phyloP scores from a whole-genome alignment of 2,113 vertebrate species.

The Eptatretus burgeri region DNA sequence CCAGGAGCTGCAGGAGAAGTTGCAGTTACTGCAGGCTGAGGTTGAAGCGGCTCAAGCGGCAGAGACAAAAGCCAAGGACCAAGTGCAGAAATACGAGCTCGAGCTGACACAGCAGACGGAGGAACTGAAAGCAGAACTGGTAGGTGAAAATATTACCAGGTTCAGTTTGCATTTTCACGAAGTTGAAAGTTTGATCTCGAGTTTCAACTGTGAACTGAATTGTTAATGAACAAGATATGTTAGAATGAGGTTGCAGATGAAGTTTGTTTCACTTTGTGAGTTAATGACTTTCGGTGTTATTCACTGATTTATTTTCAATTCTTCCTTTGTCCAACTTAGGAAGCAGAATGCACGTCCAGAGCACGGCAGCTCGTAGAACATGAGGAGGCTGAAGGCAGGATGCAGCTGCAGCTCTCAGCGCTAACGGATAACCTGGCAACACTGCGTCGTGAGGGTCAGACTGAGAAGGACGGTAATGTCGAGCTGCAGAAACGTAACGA shows the following conservation, averaged over 20 bases:
- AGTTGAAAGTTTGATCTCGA: no score
- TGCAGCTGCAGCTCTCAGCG: constrained; percentile 47
- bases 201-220: no score
- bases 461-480: constrained; percentile 42
- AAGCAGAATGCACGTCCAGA: constrained; percentile 33
- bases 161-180: no score
- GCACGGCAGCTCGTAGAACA: constrained; percentile 32
- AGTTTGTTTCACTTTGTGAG: not conserved
- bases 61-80: no score
- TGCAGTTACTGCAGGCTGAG: constrained; percentile 63
- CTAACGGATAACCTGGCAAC: constrained; percentile 78
- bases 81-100: no score
- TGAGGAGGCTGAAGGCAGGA: constrained; percentile 43
- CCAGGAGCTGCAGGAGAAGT: constrained; percentile 54
- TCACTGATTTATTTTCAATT: no score
- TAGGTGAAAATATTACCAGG: no score
- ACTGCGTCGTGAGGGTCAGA: constrained; percentile 77
- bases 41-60: no score
- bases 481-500: constrained; percentile 89
- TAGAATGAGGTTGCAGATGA: not conserved
- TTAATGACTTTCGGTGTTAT: no score
- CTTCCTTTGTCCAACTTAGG: constrained; percentile 17
- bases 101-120: no score
- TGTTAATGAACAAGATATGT: no score
- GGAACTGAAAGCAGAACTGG: no score